These are phyloP conservation scores for Eupithecia subfuscata DNA, from an alignment of 2,888 invertebrate species.

Conservation along the genomic window DNA sequence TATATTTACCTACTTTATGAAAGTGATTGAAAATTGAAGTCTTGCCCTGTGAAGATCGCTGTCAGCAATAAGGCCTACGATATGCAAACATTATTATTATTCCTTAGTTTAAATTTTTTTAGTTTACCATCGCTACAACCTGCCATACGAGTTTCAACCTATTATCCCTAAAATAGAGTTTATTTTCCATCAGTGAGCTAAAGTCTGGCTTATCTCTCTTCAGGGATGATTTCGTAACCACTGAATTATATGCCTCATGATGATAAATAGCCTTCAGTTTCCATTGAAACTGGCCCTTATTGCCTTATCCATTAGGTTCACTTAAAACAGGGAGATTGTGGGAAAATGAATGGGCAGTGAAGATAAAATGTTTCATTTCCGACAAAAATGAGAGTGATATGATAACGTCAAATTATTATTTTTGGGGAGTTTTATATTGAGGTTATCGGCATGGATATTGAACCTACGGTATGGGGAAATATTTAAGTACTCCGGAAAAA, in stretches of 20 bases:
- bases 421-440: not conserved
- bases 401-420: slow-evolving; percentile 13
- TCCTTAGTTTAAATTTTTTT: too few species aligned
- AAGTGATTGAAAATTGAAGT: too few species aligned
- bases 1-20: too few species aligned
- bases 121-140: not conserved
- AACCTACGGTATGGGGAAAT: too few species aligned
- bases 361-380: slow-evolving; percentile 20
- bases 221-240: slow-evolving; percentile 41
- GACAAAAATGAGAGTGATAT: slow-evolving; percentile 14
- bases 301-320: not conserved
- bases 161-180: slow-evolving; percentile 5
- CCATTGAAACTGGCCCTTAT: slow-evolving; percentile 15
- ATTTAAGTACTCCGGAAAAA: too few species aligned
- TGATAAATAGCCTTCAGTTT: slow-evolving; percentile 41
- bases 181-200: not conserved
- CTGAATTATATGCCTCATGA: slow-evolving; percentile 44
- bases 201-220: slow-evolving; percentile 36
- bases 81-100: not conserved
- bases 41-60: not conserved
- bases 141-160: slow-evolving; percentile 1
- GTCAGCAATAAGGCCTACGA: not conserved
- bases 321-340: slow-evolving; percentile 11
- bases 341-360: slow-evolving; percentile 15
- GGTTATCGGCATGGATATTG: not conserved